phyloP scores from a whole-genome alignment of 2,888 invertebrate species.

The Tenthredo mesomela region DNA sequence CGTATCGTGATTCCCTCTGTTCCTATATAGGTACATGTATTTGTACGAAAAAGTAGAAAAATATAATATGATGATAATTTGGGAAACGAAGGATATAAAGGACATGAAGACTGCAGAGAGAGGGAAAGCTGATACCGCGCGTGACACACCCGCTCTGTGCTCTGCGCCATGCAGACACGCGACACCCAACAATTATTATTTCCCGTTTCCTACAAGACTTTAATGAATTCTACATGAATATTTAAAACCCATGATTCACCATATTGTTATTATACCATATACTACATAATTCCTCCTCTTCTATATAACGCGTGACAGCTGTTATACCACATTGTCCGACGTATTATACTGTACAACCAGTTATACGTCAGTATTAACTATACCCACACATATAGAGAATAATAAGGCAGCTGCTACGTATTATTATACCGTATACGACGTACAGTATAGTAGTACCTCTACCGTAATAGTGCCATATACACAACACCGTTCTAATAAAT shows the following conservation, averaged over 20 bases:
- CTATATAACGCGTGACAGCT: slow-evolving; percentile 19
- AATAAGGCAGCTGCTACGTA: background rate
- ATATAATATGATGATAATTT: background rate
- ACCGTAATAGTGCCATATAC: no score
- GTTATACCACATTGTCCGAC: slow-evolving; percentile 4
- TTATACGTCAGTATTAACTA: background rate
- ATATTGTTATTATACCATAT: slow-evolving; percentile 54
- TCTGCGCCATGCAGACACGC: slow-evolving; percentile 16
- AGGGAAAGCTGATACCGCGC: background rate
- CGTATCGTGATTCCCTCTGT: background rate
- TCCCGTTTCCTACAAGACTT: slow-evolving; percentile 36
- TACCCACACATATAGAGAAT: background rate
- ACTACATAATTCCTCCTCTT: background rate
- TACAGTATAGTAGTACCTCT: no score
- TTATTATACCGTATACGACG: background rate
- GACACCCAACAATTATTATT: slow-evolving; percentile 39
- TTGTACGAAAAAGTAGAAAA: background rate
- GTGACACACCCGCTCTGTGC: slow-evolving; percentile 39
- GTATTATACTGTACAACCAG: background rate
- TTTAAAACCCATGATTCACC: slow-evolving; percentile 65
- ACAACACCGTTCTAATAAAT: background rate
- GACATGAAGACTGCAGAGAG: no score
- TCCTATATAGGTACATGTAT: background rate
- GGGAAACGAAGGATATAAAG: background rate
- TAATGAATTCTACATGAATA: slow-evolving; percentile 55